These are phyloP conservation scores for Bombus consobrinus DNA, from an alignment of 1,140 invertebrate species.

Conservation along the genomic window DNA sequence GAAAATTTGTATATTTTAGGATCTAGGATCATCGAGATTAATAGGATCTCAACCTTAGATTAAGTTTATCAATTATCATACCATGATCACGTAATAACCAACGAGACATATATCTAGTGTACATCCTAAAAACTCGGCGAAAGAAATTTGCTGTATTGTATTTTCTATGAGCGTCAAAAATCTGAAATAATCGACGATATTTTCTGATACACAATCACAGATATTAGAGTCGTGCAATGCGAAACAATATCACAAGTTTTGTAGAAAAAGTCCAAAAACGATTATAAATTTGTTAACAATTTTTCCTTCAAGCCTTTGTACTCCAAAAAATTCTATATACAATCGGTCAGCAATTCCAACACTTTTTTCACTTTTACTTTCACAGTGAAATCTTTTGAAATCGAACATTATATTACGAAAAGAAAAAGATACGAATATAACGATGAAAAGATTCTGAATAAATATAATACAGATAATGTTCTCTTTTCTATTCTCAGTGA, in stretches of 20 bases:
- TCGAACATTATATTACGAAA: too few species aligned
- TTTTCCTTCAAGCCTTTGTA: too few species aligned
- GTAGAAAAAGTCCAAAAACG: too few species aligned
- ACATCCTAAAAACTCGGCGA: constrained; percentile 61
- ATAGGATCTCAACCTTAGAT: not conserved
- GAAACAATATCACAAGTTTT: not conserved
- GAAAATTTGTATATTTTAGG: not conserved
- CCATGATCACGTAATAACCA: constrained; percentile 56
- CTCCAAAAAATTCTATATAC: too few species aligned
- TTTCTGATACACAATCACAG: not conserved
- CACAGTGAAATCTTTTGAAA: too few species aligned
- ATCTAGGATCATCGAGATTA: not conserved
- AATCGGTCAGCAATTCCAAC: too few species aligned
- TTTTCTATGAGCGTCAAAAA: constrained; percentile 40
- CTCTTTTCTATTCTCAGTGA: too few species aligned
- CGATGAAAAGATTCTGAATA: too few species aligned
- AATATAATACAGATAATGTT: too few species aligned
- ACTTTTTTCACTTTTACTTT: too few species aligned
- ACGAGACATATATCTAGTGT: constrained; percentile 57
- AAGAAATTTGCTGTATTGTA: constrained; percentile 57
- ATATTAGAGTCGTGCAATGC: not conserved
- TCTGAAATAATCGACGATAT: constrained; percentile 32
- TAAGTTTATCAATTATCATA: constrained; percentile 7
- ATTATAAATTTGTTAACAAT: too few species aligned
- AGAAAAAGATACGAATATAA: too few species aligned